Base-by-base conservation (phyloP, 2,888 invertebrate species). In the Cataglyphis cursor region DNA sequence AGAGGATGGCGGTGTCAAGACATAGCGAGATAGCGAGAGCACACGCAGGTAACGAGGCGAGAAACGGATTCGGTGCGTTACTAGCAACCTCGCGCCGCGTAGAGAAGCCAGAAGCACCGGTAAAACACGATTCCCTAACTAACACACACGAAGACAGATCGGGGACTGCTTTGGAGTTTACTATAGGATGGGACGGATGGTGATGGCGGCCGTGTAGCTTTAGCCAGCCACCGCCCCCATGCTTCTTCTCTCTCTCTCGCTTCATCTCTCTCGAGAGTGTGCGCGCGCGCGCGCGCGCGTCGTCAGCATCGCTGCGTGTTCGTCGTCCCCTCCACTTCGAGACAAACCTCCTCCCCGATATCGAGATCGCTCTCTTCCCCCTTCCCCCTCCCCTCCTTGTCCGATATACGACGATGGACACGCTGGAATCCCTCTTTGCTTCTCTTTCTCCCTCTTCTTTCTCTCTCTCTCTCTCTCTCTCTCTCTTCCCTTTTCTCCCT, bases 161-260 rank as follows among this genome's bases (percentile, higher is more conserved):
- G 93, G 89, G 92, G 91, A 92, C 92, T 93, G 92, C 89, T 91
- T 88, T 85, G 86, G 90, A 91, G 91, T 91, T 91, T 91, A 90
- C 93, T 92, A 92, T 93, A 93, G 92, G 93, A 93, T 92, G 92
- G 93, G 92, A 91, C 89, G 92, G 92, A 92, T 88, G 93, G 95
- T 96, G 97, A 87, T 97, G 97, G 72, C 97, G 97, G 85, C 96
- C 96, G 90, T 59, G 78, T 96, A 96, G 89, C 96, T 57, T 96
- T 91, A 88, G 88, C 9, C 92, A 90, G 94, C 93, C 92, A 96
- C 90, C 96, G 96, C 94, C 96, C 93, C 93, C 94, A 93, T 93
- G 90, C 89, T 91, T 89, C 90, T 86, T 35, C 31, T 89, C 85
- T 87, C 90, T 87, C 85, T 89, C 85, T 70, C 72, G 78, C 65